Percentiles rank a stretch among this genome's conserved stretches.
Evolutionary conservation across 2,797 vertebrate genomes (phyloP).

Genomic region (Alauda arvensis): DNA sequence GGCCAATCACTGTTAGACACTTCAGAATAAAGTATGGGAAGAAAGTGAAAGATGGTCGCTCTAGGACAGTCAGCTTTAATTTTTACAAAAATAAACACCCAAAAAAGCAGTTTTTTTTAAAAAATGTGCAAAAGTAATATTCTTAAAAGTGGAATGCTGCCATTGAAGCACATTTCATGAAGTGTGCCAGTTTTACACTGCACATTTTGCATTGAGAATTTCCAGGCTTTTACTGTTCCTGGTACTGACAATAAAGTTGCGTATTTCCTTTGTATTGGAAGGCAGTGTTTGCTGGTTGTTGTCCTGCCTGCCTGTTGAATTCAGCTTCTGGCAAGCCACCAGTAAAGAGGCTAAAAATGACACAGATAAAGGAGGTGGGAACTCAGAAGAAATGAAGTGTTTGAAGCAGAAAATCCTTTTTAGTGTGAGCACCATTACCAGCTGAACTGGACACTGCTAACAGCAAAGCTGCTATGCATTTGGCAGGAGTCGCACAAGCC

Average conservation of each 20-base stretch:
- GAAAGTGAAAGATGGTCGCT: not conserved
- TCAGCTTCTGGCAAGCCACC: not conserved
- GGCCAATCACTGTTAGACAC: not conserved
- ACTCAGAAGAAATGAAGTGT: not conserved
- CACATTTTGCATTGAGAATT: not conserved
- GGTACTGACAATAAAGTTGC: not conserved
- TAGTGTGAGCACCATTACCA: not conserved
- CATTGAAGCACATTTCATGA: not conserved
- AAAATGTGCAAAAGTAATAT: not conserved
- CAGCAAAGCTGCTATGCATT: not conserved
- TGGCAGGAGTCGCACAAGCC: not conserved
- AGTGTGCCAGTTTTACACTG: not conserved
- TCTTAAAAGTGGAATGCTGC: not conserved
- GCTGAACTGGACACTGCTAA: not conserved
- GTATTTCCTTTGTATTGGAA: not conserved
- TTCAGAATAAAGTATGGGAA: not conserved
- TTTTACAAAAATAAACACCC: rapidly evolving
- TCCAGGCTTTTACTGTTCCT: not conserved
- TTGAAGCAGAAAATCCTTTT: not conserved
- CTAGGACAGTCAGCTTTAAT: not conserved
- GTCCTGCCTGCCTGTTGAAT: not conserved
- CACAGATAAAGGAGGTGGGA: not conserved
- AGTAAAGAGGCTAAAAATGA: not conserved
- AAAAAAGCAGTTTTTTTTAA: not conserved
- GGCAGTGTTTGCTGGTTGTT: not conserved